phyloP scores from a whole-genome alignment of 2,888 invertebrate genomes.

The Tipula helvola region DNA sequence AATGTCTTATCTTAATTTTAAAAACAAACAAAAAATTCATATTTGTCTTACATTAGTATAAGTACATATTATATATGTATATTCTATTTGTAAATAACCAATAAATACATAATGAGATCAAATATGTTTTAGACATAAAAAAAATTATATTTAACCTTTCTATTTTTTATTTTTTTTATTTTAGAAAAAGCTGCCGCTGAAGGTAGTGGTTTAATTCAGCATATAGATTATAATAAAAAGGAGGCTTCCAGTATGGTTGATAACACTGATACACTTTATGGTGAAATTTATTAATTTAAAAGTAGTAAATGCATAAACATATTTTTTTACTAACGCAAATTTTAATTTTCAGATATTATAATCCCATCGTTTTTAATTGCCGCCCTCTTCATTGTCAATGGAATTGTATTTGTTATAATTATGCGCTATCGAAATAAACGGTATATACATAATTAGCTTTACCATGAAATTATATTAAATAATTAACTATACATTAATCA shows the following conservation, averaged over 20 bases:
- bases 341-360: slow-evolving; percentile 46
- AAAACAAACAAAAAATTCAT: neutral
- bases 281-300: slow-evolving; percentile 14
- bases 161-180: neutral
- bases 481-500: neutral
- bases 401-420: slow-evolving; percentile 59
- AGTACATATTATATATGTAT: neutral
- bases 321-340: neutral
- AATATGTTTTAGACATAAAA: neutral
- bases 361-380: slow-evolving; percentile 59
- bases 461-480: neutral
- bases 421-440: slow-evolving; percentile 31
- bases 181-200: neutral
- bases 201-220: slow-evolving; percentile 11
- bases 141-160: neutral
- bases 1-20: neutral
- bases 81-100: neutral
- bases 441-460: slow-evolving; percentile 12
- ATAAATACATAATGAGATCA: neutral
- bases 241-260: slow-evolving; percentile 17
- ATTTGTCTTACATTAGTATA: neutral
- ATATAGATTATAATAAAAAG: neutral
- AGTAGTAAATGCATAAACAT: neutral
- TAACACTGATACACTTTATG: slow-evolving; percentile 22
- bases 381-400: slow-evolving; percentile 57